These are phyloP conservation scores for Harpalus rufipes DNA, from an alignment of 2,888 invertebrate species.

Conservation along the genomic window DNA sequence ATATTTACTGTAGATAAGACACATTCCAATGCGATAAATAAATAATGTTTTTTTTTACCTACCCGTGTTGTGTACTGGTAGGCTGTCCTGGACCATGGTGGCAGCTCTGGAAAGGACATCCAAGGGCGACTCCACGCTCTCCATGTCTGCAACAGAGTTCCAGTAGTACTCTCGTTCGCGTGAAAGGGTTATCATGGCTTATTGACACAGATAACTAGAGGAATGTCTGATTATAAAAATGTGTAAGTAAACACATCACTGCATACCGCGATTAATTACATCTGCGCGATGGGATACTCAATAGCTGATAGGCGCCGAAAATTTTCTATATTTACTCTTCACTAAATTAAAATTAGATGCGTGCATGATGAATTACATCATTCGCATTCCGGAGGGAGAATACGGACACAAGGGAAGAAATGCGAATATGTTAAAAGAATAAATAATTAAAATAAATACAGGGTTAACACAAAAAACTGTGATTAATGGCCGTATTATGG, in stretches of 20 bases:
- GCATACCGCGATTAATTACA: conserved; percentile 37
- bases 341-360: conserved; percentile 30
- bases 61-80: conserved; percentile 77
- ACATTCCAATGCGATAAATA: not conserved
- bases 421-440: not conserved
- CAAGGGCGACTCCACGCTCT: conserved; percentile 89
- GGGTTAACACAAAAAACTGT: too few relatives aligned
- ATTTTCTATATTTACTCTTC: conserved; percentile 30
- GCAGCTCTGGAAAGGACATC: conserved; percentile 93
- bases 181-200: conserved; percentile 36
- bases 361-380: conserved; percentile 1
- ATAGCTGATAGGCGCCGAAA: conserved; percentile 9
- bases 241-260: conserved; percentile 57
- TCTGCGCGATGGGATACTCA: conserved; percentile 20
- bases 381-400: conserved; percentile 6
- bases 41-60: conserved; percentile 71
- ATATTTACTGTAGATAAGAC: conserved; percentile 19
- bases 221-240: conserved; percentile 59
- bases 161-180: not conserved
- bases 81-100: conserved; percentile 90
- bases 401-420: conserved; percentile 21
- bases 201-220: conserved; percentile 54
- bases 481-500: too few relatives aligned
- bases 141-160: conserved; percentile 77
- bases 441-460: too few relatives aligned